Base-by-base conservation (phyloP, 2,113 vertebrate genomes). In the Corythaixoides concolor region DNA sequence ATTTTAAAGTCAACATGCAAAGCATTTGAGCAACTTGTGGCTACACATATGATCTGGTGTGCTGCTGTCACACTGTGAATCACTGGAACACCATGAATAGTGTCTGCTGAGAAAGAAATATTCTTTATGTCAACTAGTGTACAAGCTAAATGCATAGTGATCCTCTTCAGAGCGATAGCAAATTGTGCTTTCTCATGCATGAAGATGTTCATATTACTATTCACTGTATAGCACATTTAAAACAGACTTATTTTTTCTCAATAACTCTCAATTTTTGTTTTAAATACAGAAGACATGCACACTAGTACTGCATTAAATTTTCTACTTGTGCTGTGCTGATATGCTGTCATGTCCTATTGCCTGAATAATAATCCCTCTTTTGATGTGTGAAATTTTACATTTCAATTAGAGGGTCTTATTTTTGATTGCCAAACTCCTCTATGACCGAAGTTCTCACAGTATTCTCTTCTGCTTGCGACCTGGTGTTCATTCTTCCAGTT, bases 231-330 rank as follows among this genome's bases (percentile, higher is more conserved):
- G 35, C 82, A 80, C 82, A 59, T 85, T 73, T 53, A n/a, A 88
- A 94, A 56, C 62, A 45, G 41, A 49, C 80, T 88, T 37, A 55
- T n/a, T n/a, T n/a, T n/a, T n/a, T n/a, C n/a, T n/a, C n/a, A 1
- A 39, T 22, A 91, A 68, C 72, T 79, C 83, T 91, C 32, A 69
- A 69, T 70, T 96, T 94, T 66, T 20, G 5, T 82, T 96, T 88
- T 75, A 87, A 96, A 93, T 88, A 73, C 77, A 91, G 73, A 77
- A 79, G 68, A 85, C 59, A 85, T 72, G 52, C 88, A 95, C 60
- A 58, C 67, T 12, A 37, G 56, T 47, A 50, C 55, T 69, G n/a
- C 74, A 35, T 77, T 59, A 52, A 55, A 77, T 93, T 92, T 90
- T 55, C 84, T 87, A 45, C 73, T 20, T 89, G 82, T 92, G 80